Conservation (phyloP, 2,888 invertebrate species). For the Amphipyra tragopoginis region DNA sequence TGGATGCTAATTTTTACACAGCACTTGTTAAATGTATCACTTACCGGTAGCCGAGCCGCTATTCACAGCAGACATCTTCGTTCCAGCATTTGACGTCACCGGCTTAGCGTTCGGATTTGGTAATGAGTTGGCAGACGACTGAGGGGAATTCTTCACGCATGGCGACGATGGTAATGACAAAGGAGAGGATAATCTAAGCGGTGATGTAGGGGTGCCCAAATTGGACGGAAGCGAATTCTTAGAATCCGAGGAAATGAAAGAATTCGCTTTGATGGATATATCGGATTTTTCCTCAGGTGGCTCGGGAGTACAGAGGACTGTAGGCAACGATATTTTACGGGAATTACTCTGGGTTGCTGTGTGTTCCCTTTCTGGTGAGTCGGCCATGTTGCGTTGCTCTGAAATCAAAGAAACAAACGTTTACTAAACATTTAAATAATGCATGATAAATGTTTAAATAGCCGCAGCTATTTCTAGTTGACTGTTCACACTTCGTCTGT, state of each 20-base stretch:
- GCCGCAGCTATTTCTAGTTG: conserved; percentile 6
- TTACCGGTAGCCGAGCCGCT: conserved; percentile 84
- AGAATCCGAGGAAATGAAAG: conserved; percentile 78
- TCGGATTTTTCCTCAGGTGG: conserved; percentile 64
- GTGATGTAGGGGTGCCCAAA: conserved; percentile 82
- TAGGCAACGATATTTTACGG: conserved; percentile 78
- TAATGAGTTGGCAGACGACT: conserved; percentile 71
- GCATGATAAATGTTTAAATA: conserved; percentile 5
- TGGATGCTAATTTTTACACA: conserved; percentile 24
- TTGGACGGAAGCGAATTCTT: conserved; percentile 81
- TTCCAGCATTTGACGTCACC: conserved; percentile 54
- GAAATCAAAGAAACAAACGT: conserved; percentile 62
- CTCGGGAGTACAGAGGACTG: conserved; percentile 80
- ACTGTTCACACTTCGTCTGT: conserved; percentile 14
- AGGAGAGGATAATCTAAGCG: conserved; percentile 78
- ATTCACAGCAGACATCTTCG: conserved; percentile 66
- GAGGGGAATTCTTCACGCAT: conserved; percentile 71
- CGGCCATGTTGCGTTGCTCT: conserved; percentile 77
- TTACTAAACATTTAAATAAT: background rate
- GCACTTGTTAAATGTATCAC: conserved; percentile 55
- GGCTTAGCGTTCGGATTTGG: conserved; percentile 63
- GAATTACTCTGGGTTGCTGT: conserved; percentile 67
- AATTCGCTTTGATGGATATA: conserved; percentile 63
- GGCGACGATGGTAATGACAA: conserved; percentile 81
- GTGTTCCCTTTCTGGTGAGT: conserved; percentile 69